A percentile compares a stretch with the other conserved stretches of the same genome.
Evolutionary conservation across 2,888 invertebrate genomes (phyloP).

Genomic region (Hypomecis punctinalis): DNA sequence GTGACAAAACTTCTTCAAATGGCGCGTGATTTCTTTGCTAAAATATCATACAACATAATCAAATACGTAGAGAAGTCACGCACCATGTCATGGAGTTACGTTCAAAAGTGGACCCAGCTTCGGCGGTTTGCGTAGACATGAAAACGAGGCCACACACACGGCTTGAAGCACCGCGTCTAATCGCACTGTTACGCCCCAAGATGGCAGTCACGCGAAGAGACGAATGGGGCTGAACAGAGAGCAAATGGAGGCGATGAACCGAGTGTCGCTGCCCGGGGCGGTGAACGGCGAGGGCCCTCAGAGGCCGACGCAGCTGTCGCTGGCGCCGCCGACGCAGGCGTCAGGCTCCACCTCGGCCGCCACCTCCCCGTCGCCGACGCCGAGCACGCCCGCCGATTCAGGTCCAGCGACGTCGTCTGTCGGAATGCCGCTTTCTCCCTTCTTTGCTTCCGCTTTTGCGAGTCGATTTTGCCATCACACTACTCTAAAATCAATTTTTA

Average conservation of each 20-base stretch:
- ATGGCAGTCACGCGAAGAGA: slow-evolving; percentile 85
- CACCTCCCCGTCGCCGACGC: slow-evolving; percentile 83
- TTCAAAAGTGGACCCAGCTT: no score
- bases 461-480: slow-evolving; percentile 34
- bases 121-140: slow-evolving; percentile 46
- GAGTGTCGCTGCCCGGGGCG: slow-evolving; percentile 74
- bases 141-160: slow-evolving; percentile 49
- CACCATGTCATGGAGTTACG: no score
- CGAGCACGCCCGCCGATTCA: slow-evolving; percentile 84
- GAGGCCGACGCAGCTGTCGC: slow-evolving; percentile 79
- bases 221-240: slow-evolving; percentile 85
- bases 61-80: no score
- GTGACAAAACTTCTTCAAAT: no score
- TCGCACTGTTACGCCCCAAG: slow-evolving; percentile 80
- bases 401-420: slow-evolving; percentile 68
- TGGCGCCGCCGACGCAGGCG: slow-evolving; percentile 63
- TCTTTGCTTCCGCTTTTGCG: slow-evolving; percentile 51
- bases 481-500: slow-evolving; percentile 3
- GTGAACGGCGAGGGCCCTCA: slow-evolving; percentile 57
- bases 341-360: slow-evolving; percentile 64
- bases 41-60: no score
- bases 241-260: slow-evolving; percentile 84
- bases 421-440: slow-evolving; percentile 64
- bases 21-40: no score
- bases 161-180: slow-evolving; percentile 70